These are phyloP conservation scores for Pocillopora verrucosa DNA, from an alignment of 64 coral and sea anemone genomes.

Conservation along the genomic window DNA sequence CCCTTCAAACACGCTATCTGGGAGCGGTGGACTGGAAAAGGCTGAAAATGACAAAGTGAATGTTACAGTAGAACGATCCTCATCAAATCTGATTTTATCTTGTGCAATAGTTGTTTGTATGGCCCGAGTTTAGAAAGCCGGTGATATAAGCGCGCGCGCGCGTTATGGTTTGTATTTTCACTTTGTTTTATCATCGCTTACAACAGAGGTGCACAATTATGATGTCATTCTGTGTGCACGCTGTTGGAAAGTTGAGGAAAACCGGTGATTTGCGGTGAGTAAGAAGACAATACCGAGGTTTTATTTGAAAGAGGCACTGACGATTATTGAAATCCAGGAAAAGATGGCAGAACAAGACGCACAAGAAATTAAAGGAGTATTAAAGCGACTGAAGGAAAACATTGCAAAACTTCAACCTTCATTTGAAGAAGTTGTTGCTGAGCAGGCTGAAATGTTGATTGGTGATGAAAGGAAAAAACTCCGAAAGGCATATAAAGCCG, in stretches of 20 bases:
- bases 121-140: too few relatives aligned
- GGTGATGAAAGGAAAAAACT: background rate
- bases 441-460: constrained; percentile 9
- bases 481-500: background rate
- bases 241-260: background rate
- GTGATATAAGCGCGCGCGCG: too few relatives aligned
- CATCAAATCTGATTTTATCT: too few relatives aligned
- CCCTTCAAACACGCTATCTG: constrained; percentile 47
- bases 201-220: background rate
- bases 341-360: background rate
- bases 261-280: background rate
- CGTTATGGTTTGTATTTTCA: too few relatives aligned
- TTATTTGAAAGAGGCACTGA: background rate
- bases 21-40: constrained; percentile 56
- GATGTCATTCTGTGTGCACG: constrained; percentile 6
- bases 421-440: constrained; percentile 6
- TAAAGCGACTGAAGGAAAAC: constrained; percentile 1
- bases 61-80: background rate
- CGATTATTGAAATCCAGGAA: background rate
- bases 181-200: background rate
- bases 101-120: too few relatives aligned
- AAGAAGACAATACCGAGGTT: background rate
- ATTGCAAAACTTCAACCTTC: background rate
- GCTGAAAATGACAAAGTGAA: constrained; percentile 1
- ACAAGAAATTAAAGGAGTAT: background rate